Percentiles rank a stretch among this genome's conserved stretches.
Evolutionary conservation across 2,888 invertebrate species (phyloP).

Genomic region (Mesoligia furuncula): DNA sequence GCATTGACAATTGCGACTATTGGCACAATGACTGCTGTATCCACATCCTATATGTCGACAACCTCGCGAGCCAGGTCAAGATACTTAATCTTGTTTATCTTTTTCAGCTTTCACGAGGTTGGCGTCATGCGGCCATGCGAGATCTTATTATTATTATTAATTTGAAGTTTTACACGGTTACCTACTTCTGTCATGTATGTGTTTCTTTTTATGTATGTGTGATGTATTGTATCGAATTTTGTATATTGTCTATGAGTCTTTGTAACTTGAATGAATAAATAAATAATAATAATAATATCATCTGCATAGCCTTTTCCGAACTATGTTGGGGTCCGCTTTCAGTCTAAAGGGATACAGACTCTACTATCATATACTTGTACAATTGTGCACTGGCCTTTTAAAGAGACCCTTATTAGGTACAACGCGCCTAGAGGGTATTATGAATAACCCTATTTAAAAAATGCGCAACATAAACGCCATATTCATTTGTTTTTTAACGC

Average conservation of each 20-base stretch:
- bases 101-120: neutral
- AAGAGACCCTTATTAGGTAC: neutral
- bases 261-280: no score
- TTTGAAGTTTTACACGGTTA: neutral
- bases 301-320: neutral
- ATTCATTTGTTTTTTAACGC: slow-evolving; percentile 26
- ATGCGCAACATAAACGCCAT: neutral
- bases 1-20: no score
- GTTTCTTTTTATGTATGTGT: no score
- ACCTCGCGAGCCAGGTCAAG: neutral
- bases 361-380: neutral
- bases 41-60: no score
- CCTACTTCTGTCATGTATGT: neutral
- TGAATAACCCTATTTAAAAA: slow-evolving; percentile 1
- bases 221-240: no score
- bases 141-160: no score
- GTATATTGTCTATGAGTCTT: no score
- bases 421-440: neutral
- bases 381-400: neutral
- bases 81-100: neutral
- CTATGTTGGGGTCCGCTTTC: neutral
- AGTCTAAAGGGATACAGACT: neutral
- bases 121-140: neutral
- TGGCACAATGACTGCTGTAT: no score
- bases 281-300: no score